Base-by-base conservation (phyloP, 2,113 vertebrate genomes). In the Ochotona princeps region DNA sequence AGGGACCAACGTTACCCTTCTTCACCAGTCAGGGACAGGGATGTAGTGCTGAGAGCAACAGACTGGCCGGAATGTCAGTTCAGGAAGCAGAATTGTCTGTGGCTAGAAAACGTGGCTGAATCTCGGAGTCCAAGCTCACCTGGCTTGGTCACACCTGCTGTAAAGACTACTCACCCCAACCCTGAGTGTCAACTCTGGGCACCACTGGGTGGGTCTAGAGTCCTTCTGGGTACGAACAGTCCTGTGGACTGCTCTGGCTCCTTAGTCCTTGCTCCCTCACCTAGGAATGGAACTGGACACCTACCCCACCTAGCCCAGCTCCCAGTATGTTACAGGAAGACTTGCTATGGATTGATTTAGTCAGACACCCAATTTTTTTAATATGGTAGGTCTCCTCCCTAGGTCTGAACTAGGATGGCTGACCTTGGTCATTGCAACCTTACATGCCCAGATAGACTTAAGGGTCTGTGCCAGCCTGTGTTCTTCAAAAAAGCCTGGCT, bases 401-500 rank as follows among this genome's bases (percentile, higher is more conserved):
- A 75, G 32, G 11, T 61, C 30, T 25, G 23, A 86, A 15, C 10
- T 57, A 20, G 28, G 67, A 35, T 35, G 74, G 28, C 83, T 35
- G 26, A 61, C 25, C 4, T 30, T 54, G 57, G 60, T 32, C 15
- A 1, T 30, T 83, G 12, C 0, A 4, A 32, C 5, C 21, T 66
- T 83, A 20, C 1, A 10, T 38, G 23, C 38, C 74, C 60, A 49
- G 18, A 21, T 80, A 85, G 38, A 61, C 21, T 10, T 57, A 44
- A 65, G 23, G 17, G 18, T 66, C 13, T 70, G 26, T 7, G 13
- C 87, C 61, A 73, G 15, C 89, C 63, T 94, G 26, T 51, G 28
- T 69, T 69, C 82, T 87, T 83, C 51, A 90, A 70, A 67, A 17
- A 65, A 87, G n/a, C 54, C 65, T 73, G 83, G 26, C 20, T 65